Percentiles rank a stretch among this genome's conserved stretches.
Evolutionary conservation across 2,797 vertebrate species (phyloP).

Genomic region (Sebastes hubbsi): DNA sequence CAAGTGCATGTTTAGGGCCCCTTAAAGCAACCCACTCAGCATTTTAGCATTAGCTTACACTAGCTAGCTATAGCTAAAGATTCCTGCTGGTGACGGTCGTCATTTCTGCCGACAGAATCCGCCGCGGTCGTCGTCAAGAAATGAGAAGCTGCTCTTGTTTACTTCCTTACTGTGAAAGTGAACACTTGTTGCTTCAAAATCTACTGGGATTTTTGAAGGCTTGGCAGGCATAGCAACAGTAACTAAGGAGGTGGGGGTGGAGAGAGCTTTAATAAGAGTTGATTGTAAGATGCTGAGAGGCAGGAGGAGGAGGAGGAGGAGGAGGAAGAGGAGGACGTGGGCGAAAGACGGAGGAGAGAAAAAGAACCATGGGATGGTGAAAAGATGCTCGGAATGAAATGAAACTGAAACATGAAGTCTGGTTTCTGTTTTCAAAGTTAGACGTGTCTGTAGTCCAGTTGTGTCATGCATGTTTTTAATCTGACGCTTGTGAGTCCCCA

Average conservation of each 20-base stretch:
- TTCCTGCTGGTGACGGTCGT: not conserved
- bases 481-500: not conserved
- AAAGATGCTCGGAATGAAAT: not conserved
- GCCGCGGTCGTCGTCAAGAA: no score
- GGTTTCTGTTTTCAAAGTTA: not conserved
- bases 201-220: no score
- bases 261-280: slow-evolving; percentile 8
- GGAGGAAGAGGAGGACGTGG: not conserved
- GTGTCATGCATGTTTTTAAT: not conserved
- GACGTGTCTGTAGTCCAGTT: not conserved
- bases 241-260: not conserved
- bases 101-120: not conserved
- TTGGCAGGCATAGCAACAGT: not conserved
- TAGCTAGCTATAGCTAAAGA: not conserved
- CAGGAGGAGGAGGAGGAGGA: not conserved
- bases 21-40: not conserved
- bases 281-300: slow-evolving; percentile 23
- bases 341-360: not conserved
- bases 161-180: not conserved
- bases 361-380: not conserved
- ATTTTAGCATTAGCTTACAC: not conserved
- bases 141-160: no score
- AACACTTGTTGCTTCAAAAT: not conserved
- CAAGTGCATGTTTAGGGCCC: not conserved
- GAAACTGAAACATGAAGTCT: not conserved